Percentiles rank a stretch among this genome's conserved stretches.
phyloP scores from a whole-genome alignment of 2,797 vertebrate genomes.

The Labroides dimidiatus region DNA sequence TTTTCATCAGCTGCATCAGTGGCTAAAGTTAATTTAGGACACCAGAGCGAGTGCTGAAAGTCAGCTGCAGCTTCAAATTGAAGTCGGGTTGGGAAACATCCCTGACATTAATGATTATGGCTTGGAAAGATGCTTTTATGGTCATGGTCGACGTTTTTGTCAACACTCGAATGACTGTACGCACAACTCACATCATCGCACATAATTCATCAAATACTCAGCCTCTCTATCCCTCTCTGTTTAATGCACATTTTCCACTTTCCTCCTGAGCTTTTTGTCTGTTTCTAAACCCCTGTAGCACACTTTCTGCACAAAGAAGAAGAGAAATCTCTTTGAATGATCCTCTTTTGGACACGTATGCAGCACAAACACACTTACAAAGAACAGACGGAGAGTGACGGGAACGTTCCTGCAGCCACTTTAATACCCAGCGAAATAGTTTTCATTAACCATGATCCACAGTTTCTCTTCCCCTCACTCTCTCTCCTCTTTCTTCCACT shows the following conservation, averaged over 20 bases:
- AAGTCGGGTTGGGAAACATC: conserved; percentile 16
- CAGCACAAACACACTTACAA: conserved; percentile 34
- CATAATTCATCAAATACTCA: conserved; percentile 39
- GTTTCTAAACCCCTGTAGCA: conserved; percentile 6
- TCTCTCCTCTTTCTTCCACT: conserved; percentile 2
- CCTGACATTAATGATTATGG: conserved; percentile 13
- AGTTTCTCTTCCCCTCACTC: conserved; percentile 25
- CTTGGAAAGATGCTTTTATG: conserved; percentile 29
- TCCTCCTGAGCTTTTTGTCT: neutral
- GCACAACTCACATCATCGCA: conserved; percentile 35
- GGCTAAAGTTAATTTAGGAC: conserved; percentile 21
- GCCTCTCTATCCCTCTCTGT: conserved; percentile 11
- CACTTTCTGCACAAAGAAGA: neutral
- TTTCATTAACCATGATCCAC: conserved; percentile 64
- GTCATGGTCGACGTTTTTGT: conserved; percentile 32
- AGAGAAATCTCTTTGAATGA: neutral
- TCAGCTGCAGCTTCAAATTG: conserved; percentile 11
- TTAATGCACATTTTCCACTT: no score
- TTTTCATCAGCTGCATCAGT: conserved; percentile 35
- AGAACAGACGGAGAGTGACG: conserved; percentile 50
- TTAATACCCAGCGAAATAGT: conserved; percentile 63
- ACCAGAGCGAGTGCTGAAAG: conserved; percentile 27
- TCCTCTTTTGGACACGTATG: conserved; percentile 45
- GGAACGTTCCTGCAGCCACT: conserved; percentile 62
- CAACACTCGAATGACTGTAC: conserved; percentile 20